Conservation (phyloP, 1,140 invertebrate species). For the Pemphigus obesinymphae region DNA sequence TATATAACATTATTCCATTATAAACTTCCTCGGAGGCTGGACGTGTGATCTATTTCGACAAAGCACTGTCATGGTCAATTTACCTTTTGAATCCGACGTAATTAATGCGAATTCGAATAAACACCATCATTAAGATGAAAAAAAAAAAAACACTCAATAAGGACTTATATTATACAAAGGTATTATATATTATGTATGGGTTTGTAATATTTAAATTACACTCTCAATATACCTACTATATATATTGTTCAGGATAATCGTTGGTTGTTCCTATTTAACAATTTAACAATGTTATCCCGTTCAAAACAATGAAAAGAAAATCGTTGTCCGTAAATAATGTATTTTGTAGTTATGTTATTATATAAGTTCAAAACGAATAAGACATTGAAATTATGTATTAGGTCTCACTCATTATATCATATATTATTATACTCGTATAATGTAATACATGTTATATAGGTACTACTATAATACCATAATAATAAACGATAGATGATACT, state of each 20-base stretch:
- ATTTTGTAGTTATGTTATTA: not conserved
- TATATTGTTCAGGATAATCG: too few relatives aligned
- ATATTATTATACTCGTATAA: too few relatives aligned
- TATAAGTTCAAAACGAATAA: not conserved
- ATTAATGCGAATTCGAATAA: not conserved
- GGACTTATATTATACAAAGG: not conserved
- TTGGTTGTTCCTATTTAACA: not conserved
- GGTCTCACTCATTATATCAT: too few relatives aligned
- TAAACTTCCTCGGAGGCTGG: not conserved
- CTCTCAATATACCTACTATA: too few relatives aligned
- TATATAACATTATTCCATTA: constrained; percentile 16
- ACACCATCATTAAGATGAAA: not conserved
- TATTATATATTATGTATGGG: not conserved
- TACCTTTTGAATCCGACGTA: not conserved
- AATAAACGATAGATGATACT: too few relatives aligned
- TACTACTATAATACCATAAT: too few relatives aligned
- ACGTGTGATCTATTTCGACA: not conserved
- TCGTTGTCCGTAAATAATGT: not conserved
- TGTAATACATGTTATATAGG: too few relatives aligned
- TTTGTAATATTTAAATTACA: not conserved
- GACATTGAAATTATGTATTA: not conserved
- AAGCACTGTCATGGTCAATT: constrained; percentile 16
- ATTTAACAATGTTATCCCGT: not conserved
- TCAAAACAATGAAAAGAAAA: not conserved
- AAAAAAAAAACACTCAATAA: too few relatives aligned